Evolutionary conservation across 2,113 vertebrate genomes (phyloP).

Genomic region (Notechis scutatus): DNA sequence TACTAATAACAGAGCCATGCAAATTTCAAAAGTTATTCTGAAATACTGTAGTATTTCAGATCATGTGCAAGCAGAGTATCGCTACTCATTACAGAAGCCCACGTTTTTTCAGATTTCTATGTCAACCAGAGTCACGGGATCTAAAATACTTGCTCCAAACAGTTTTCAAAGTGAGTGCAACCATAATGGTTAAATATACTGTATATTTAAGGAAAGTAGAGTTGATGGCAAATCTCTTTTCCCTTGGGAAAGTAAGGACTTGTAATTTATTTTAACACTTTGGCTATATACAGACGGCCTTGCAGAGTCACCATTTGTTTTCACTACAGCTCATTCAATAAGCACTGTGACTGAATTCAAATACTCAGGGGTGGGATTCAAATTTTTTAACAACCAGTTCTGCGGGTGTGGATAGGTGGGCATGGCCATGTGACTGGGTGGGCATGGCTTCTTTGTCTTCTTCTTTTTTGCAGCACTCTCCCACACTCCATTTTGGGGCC

Average conservation of each 20-base stretch:
- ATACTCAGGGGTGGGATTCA: no score
- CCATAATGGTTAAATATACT: neutral
- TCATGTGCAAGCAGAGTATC: neutral
- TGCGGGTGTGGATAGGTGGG: no score
- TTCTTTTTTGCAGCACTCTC: no score
- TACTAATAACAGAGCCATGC: slow-evolving; percentile 4
- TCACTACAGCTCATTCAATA: neutral
- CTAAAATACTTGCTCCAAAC: neutral
- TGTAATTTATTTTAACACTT: neutral
- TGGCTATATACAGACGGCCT: neutral
- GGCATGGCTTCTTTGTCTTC: no score
- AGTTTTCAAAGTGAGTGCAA: neutral
- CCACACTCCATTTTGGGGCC: no score
- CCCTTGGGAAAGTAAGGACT: neutral
- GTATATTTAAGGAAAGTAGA: neutral
- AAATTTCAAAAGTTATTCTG: neutral
- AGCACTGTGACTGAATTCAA: neutral
- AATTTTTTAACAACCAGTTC: no score
- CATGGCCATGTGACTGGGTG: no score
- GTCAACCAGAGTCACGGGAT: neutral
- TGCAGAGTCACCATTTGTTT: neutral
- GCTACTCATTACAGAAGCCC: neutral
- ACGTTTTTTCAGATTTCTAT: neutral
- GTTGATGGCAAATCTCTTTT: neutral
- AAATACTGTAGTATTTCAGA: neutral